Evolutionary conservation across 2,113 vertebrate species (phyloP).

Genomic region (Pelusios castaneus): DNA sequence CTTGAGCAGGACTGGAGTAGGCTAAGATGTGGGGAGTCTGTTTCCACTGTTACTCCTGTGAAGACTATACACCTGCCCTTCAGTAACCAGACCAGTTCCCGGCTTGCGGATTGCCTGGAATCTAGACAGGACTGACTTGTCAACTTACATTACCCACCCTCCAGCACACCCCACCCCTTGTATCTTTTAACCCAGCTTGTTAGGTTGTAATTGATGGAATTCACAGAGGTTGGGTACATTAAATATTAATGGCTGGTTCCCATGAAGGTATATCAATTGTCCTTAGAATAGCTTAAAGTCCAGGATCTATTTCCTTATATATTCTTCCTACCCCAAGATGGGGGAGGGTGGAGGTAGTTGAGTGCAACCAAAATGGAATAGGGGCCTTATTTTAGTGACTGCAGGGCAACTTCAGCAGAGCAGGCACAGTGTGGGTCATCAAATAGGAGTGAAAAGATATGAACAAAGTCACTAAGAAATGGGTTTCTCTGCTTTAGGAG

Average conservation of each 20-base stretch:
- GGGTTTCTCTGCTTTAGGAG: too few relatives aligned
- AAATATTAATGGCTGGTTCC: neutral
- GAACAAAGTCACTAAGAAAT: too few relatives aligned
- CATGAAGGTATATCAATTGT: neutral
- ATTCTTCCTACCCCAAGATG: too few relatives aligned
- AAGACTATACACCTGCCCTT: neutral
- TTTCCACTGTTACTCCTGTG: neutral
- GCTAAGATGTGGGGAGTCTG: neutral
- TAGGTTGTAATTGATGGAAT: neutral
- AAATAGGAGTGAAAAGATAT: too few relatives aligned
- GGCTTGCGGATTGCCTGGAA: neutral
- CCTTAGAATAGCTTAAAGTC: neutral
- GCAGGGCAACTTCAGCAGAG: too few relatives aligned
- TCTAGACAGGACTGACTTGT: neutral
- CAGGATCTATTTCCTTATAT: neutral
- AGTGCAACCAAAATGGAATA: too few relatives aligned
- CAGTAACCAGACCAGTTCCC: neutral
- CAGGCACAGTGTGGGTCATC: too few relatives aligned
- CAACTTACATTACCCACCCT: neutral
- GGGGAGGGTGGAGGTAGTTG: too few relatives aligned
- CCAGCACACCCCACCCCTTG: neutral
- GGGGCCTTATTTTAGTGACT: too few relatives aligned
- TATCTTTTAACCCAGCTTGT: neutral
- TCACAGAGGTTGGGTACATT: neutral
- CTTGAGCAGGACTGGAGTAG: neutral